Evolutionary conservation across 2,888 invertebrate genomes (phyloP), one percentile per base, ranked within the genome.

Genomic region (Tupiocoris notatus): DNA sequence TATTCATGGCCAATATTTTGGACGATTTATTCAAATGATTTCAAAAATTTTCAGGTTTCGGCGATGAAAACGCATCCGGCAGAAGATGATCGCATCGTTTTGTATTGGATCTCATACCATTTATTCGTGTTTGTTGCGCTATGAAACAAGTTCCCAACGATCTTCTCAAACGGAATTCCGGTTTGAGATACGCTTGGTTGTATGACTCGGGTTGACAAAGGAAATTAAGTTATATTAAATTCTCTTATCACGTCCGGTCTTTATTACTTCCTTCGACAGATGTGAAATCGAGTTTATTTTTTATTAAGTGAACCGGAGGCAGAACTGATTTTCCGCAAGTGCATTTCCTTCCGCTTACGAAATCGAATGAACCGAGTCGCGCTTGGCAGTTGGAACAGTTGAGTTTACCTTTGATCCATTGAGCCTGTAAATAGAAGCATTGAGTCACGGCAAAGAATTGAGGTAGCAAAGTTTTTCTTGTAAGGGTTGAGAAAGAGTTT

Each of bases 401-500:
- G 25, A 91, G 82, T 84, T 89, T 89, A n/a, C 90, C 90, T 83
- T 88, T 90, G 0, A 87, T 87, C 90, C 90, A 91, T 67, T 87
- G 84, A 61, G 78, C 80, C 83, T 83, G 80, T 2, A 24, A 62
- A 16, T 17, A 65, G 25, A 1, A 65, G 25, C n/a, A 24, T 22
- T 24, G 12, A 24, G 17, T 17, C 21, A 64, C 9, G 24, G 21
- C 9, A 54, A 16, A 54, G 54, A 12, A 54, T 54, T 54, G 7
- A 12, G 16, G 16, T 54, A 16, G 54, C 54, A 12, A n/a, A n/a
- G n/a, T n/a, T n/a, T n/a, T n/a, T n/a, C n/a, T n/a, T n/a, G n/a
- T n/a, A n/a, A n/a, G n/a, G n/a, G n/a, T n/a, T n/a, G n/a, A n/a
- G n/a, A n/a, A n/a, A n/a, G n/a, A n/a, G n/a, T n/a, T n/a, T n/a